These are phyloP conservation scores for Lasioglossum marginatum DNA, from an alignment of 2,888 invertebrate species.

Conservation along the genomic window DNA sequence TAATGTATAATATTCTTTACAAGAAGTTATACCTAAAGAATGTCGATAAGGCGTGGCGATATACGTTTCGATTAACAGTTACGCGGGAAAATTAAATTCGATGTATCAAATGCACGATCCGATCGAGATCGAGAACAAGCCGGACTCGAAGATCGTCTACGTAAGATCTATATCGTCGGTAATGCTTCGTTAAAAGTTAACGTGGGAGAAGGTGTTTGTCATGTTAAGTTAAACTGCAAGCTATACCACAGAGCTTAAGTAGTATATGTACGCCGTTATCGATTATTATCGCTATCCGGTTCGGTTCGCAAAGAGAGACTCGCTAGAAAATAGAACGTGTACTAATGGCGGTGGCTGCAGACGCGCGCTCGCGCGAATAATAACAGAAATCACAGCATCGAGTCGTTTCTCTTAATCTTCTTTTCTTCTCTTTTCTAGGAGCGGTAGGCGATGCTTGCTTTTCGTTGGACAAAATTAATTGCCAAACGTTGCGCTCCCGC, in stretches of 20 bases:
- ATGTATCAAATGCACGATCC: constrained; percentile 54
- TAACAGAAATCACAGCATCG: constrained; percentile 30
- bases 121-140: constrained; percentile 25
- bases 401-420: constrained; percentile 17
- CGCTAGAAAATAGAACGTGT: constrained; percentile 30
- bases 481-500: constrained; percentile 23
- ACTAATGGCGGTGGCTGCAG: constrained; percentile 21
- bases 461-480: constrained; percentile 47
- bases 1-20: background rate
- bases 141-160: constrained; percentile 36
- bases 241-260: constrained; percentile 45
- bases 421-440: constrained; percentile 27
- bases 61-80: constrained; percentile 29
- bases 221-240: constrained; percentile 34
- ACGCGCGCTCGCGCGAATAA: constrained; percentile 4
- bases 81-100: constrained; percentile 59
- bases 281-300: constrained; percentile 33
- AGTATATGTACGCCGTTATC: constrained; percentile 21
- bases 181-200: constrained; percentile 22
- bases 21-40: background rate
- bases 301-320: constrained; percentile 16
- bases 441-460: constrained; percentile 20
- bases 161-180: constrained; percentile 39
- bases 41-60: constrained; percentile 3
- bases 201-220: constrained; percentile 17